These are phyloP conservation scores for Tiliacea citrago DNA, from an alignment of 2,888 invertebrate genomes.

Conservation along the genomic window DNA sequence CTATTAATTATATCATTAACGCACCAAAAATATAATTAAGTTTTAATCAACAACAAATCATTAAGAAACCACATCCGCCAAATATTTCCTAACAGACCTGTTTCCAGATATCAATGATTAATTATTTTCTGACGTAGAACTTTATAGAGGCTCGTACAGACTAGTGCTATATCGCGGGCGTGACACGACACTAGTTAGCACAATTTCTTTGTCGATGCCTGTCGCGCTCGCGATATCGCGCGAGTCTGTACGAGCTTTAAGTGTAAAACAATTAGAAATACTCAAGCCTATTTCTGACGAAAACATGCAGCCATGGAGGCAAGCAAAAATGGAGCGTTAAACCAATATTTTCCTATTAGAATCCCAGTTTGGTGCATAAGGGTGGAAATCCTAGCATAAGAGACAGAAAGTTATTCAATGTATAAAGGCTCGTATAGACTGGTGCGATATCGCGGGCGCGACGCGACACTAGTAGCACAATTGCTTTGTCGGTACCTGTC, in stretches of 20 bases:
- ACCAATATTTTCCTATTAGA: background rate
- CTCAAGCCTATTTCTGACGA: background rate
- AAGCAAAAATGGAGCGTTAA: slow-evolving; percentile 2
- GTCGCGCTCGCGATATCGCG: too few relatives aligned
- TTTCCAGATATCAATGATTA: slow-evolving; percentile 4
- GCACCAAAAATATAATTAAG: slow-evolving; percentile 18
- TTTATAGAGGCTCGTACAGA: too few relatives aligned
- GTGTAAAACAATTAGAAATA: background rate
- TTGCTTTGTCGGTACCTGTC: too few relatives aligned
- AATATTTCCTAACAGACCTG: slow-evolving; percentile 3
- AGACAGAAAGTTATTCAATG: background rate
- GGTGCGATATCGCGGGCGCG: too few relatives aligned
- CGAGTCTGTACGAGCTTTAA: too few relatives aligned
- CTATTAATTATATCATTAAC: slow-evolving; percentile 7
- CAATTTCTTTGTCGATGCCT: too few relatives aligned
- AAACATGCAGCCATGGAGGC: background rate
- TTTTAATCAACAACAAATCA: slow-evolving; percentile 22
- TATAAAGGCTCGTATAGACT: too few relatives aligned
- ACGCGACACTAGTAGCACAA: too few relatives aligned
- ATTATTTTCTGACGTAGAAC: slow-evolving; percentile 10
- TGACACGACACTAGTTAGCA: too few relatives aligned
- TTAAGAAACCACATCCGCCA: slow-evolving; percentile 34
- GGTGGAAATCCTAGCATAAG: background rate
- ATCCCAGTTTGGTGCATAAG: background rate
- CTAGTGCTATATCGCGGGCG: too few relatives aligned